Evolutionary conservation across 1,140 invertebrate genomes (phyloP), one percentile per base, ranked within the genome.

Genomic region (Maconellicoccus hirsutus): DNA sequence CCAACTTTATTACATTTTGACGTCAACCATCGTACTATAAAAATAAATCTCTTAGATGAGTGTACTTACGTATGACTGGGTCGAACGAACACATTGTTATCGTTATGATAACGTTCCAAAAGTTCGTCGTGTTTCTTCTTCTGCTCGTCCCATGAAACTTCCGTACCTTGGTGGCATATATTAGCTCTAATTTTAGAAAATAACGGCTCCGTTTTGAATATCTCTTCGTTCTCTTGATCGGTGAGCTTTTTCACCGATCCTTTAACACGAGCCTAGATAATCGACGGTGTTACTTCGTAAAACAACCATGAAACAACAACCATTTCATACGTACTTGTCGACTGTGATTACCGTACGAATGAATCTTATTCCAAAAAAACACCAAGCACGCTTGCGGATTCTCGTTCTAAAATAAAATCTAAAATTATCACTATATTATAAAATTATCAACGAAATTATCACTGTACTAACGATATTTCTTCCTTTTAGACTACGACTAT

Each of bases 11-110:
- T n/a, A n/a, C n/a, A n/a, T n/a, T n/a, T n/a, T n/a, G n/a, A n/a
- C n/a, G n/a, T n/a, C n/a, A n/a, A n/a, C n/a, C n/a, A n/a, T n/a
- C n/a, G n/a, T n/a, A n/a, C n/a, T n/a, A n/a, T n/a, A n/a, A n/a
- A n/a, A n/a, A n/a, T n/a, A n/a, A n/a, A n/a, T n/a, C n/a, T n/a
- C n/a, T 19, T 16, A 8, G 6, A 52, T 16, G n/a, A 19, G n/a
- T 38, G n/a, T 52, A 78, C 79, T 77, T 76, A 83, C 82, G 81
- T 77, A 72, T 83, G 77, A 69, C 81, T 78, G 2, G 82, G 82
- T 76, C 81, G 80, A 0, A 75, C 71, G 14, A 82, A 74, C 19
- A 71, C 63, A 21, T 74, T 71, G 23, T 76, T 74, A 0, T 76
- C 75, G 6, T 73, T 72, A 21, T 70, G 70, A 59, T 75, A 76